Evolutionary conservation across 1,140 invertebrate genomes (phyloP), one percentile per base, ranked within the genome.

Genomic region (Octopus bimaculoides): DNA sequence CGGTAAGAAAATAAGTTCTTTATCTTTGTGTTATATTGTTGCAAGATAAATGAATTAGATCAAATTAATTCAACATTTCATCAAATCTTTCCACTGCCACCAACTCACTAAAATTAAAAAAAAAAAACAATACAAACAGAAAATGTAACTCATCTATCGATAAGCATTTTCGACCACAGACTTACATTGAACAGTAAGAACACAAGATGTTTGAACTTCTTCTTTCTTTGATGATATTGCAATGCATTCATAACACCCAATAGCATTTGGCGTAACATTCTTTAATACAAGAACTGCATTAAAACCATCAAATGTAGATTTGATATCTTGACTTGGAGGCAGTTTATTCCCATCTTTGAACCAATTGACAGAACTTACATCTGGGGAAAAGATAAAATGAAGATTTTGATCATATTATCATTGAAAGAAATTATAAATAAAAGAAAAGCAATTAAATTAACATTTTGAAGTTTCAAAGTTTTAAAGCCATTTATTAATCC

Each of bases 201-300:
- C 81, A 55, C 84, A 85, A 52, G 82, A 83, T 8, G 86, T 87
- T 61, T 83, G 85, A 17, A 85, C 84, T 77, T 88, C 84, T 41
- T 87, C 88, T 54, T 78, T 80, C 73, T 88, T 89, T 14, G 66
- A 71, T 12, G 56, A 61, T 10, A 83, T 84, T 9, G 86, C 86
- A 7, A 87, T 82, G 82, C 88, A 88, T 78, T 88, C 85, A 79
- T 89, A 90, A 9, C 80, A 74, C 54, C 87, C 90, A 66, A 79
- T 82, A 74, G 89, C 86, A 53, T 80, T 79, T 17, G 84, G 78
- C 0, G 82, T 74, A 10, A 85, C 81, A 54, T 86, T 81, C 8
- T 79, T 79, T 7, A 90, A 77, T 9, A 80, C 81, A 5, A 90
- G 84, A 8, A 78, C 80, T 52, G 87, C 87, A 20, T 79, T 80